Evolutionary conservation across 1,140 invertebrate genomes (phyloP).

Genomic region (Panulirus ornatus): DNA sequence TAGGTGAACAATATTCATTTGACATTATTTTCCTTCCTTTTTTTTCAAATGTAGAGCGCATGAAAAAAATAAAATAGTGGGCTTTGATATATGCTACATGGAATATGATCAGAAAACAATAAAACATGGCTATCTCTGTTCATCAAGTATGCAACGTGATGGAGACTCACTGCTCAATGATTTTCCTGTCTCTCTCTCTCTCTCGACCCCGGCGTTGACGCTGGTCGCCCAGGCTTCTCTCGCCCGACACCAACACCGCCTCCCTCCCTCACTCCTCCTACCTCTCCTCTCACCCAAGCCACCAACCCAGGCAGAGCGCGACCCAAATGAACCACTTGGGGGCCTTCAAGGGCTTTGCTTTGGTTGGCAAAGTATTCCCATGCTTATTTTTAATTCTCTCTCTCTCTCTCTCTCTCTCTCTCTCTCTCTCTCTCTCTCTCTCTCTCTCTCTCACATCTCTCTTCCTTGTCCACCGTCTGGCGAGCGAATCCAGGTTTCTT

Average conservation of each 20-base stretch:
- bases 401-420: not conserved
- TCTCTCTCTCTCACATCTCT: not conserved
- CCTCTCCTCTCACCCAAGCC: too few species aligned
- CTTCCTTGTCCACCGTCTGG: conserved; percentile 1
- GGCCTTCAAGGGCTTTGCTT: conserved; percentile 2
- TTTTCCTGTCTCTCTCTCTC: conserved; percentile 48
- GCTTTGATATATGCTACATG: conserved; percentile 67
- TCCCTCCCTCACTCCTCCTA: too few species aligned
- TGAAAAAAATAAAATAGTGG: conserved; percentile 66
- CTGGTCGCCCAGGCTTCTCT: conserved; percentile 31
- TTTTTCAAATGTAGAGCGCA: conserved; percentile 61
- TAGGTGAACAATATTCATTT: conserved; percentile 23
- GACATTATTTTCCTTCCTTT: too few species aligned
- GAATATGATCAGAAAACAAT: conserved; percentile 62
- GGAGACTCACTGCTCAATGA: conserved; percentile 68
- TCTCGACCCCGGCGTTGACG: conserved; percentile 39
- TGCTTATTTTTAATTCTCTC: too few species aligned
- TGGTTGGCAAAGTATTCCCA: too few species aligned
- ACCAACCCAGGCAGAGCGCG: conserved; percentile 5
- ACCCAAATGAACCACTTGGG: conserved; percentile 23
- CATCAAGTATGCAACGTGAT: conserved; percentile 69
- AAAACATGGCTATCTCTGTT: conserved; percentile 65
- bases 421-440: not conserved
- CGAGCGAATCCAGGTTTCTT: conserved; percentile 7
- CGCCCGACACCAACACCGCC: not conserved